Base-by-base conservation (phyloP, 2,797 vertebrate genomes). In the Glossophaga mutica region DNA sequence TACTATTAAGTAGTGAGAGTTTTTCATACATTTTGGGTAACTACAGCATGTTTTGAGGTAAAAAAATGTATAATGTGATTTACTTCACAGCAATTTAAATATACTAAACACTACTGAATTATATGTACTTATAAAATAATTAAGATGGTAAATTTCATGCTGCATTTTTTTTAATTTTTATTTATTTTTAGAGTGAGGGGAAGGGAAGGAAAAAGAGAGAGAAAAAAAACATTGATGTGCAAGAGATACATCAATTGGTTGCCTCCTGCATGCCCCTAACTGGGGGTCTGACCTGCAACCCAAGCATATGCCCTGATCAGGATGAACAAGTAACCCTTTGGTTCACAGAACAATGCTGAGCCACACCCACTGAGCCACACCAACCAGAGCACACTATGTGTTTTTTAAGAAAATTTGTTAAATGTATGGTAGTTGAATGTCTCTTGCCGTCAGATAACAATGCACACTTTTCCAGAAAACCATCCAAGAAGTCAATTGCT, bases 401-500 rank as follows among this genome's bases (percentile, higher is more conserved):
- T 32, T 32, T 62, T 59, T 59, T 59, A 59, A 59, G 12, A 6
- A 7, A 70, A 42, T 70, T 21, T 81, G 12, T n/a, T 50, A n/a
- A 52, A 59, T 16, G 15, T 46, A 15, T 74, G 9, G 39, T 79
- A 55, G 26, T 26, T 88, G 68, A 91, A 93, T 81, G 81, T 39
- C 50, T 86, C 29, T 87, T 50, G 29, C 65, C 94, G n/a, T 89
- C 42, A 90, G 44, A 85, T 59, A 68, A 29, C 14, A 73, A n/a
- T 59, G 3, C 79, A 32, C 16, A 2, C 42, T 73, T 77, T 89
- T 82, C 83, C 11, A 89, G 42, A 74, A 91, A 96, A 73, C 42
- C 68, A 93, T 62, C 26, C 42, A 71, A 83, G 67, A 93, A 94
- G 26, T n/a, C 59, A 96, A 44, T 44, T 89, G 62, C 62, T 88